Conservation (phyloP, 1,140 invertebrate genomes). For the Drosophila guanche region DNA sequence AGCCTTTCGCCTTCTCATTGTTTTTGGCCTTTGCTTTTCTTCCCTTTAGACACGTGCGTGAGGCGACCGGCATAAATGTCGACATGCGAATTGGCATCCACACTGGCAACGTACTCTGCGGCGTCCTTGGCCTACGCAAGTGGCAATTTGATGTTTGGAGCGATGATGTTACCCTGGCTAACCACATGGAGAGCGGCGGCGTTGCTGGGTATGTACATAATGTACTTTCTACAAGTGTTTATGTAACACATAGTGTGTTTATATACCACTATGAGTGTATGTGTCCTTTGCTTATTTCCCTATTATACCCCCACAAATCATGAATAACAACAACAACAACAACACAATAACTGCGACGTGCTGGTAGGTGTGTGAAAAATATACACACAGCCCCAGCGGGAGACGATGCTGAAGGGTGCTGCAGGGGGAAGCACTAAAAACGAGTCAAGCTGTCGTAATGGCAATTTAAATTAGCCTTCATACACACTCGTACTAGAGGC, state of each 20-base stretch:
- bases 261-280: conserved; percentile 3
- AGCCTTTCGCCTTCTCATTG: too few species aligned
- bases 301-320: conserved; percentile 33
- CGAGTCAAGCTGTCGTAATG: conserved; percentile 60
- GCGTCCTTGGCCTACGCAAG: conserved; percentile 97
- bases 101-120: conserved; percentile 96
- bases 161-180: conserved; percentile 98
- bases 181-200: conserved; percentile 98
- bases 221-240: conserved; percentile 7
- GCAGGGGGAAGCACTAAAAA: conserved; percentile 22
- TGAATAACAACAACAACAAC: conserved; percentile 38
- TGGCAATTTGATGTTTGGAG: conserved; percentile 99
- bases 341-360: neutral
- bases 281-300: conserved; percentile 11
- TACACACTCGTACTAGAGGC: conserved; percentile 20
- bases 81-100: conserved; percentile 98
- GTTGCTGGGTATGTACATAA: conserved; percentile 92
- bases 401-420: conserved; percentile 6
- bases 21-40: conserved; percentile 33
- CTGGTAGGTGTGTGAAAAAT: conserved; percentile 21
- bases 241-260: neutral
- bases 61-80: conserved; percentile 94
- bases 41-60: conserved; percentile 90
- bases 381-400: conserved; percentile 20
- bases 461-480: conserved; percentile 64